These are phyloP conservation scores for Phaethornis superciliosus DNA, from an alignment of 2,113 vertebrate species.

Conservation along the genomic window DNA sequence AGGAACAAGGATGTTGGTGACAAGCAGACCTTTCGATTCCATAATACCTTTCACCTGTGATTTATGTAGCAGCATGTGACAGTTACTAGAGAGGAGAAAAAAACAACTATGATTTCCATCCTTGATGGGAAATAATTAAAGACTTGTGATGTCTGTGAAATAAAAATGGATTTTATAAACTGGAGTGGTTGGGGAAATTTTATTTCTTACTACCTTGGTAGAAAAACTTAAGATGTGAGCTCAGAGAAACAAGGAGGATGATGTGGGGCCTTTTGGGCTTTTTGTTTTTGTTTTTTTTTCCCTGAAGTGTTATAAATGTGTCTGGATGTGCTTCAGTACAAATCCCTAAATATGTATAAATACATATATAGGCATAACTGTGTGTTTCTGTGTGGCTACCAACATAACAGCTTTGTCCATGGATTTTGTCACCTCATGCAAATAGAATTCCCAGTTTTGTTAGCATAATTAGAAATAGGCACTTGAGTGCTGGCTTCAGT, in stretches of 20 bases:
- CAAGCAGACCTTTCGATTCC: neutral
- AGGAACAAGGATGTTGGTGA: neutral
- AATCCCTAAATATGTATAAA: conserved; percentile 18
- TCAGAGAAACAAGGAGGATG: neutral
- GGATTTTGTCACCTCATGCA: conserved; percentile 45
- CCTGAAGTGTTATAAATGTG: neutral
- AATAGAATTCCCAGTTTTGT: conserved; percentile 32
- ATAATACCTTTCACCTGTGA: neutral
- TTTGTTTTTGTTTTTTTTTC: neutral
- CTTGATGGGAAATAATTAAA: neutral
- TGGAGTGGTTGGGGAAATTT: neutral
- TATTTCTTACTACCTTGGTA: neutral
- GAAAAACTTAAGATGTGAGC: neutral
- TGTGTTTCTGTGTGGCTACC: conserved; percentile 22
- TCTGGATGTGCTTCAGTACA: neutral
- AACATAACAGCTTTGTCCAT: conserved; percentile 15
- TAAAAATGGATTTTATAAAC: neutral
- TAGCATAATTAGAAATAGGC: conserved; percentile 43
- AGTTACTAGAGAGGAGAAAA: neutral
- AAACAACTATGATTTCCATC: neutral
- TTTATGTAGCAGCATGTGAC: neutral
- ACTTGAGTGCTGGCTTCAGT: neutral
- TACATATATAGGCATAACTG: neutral
- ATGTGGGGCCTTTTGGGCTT: neutral
- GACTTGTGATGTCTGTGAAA: neutral